Evolutionary conservation across 53 echinoderm and acorn worm species (phyloP), one percentile per base, ranked within the genome.

Genomic region (Echinometra lucunter): DNA sequence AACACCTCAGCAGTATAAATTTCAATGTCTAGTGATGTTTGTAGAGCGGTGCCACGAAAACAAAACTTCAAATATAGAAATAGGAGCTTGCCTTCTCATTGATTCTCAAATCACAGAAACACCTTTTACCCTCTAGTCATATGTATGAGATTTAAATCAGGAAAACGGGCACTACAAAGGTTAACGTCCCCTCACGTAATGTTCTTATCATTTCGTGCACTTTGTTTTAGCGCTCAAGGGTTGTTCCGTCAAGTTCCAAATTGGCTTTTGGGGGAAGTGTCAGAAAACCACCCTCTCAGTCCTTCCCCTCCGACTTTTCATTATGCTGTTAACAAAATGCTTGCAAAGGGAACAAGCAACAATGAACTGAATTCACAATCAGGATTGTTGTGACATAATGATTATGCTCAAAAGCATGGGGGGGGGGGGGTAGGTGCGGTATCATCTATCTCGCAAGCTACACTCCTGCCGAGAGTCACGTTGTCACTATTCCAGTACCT

Each of bases 101-200:
- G n/a, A n/a, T 69, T 69, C 11, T 25, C 42, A 42, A 38, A 19
- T 78, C 42, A 18, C 78, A 78, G 38, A 78, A 78, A 45, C 85
- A 85, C 85, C 85, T 85, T 85, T 85, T 6, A 40, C 85, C 85
- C 49, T 85, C n/a, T n/a, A 49, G 85, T 44, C 23, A 85, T 85
- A 49, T 11, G 85, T 13, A 28, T 85, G 85, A 27, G 27, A n/a
- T 53, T 11, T 85, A 12, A 45, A 85, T 85, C 85, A 85, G 45
- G 49, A 45, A n/a, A n/a, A 11, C n/a, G 40, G 49, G 38, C 81
- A 81, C 49, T 28, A 3, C 35, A 49, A 28, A 85, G 85, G n/a
- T 85, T 47, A 85, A 85, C 28, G 49, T 85, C 49, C 45, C 49
- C 85, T 85, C 13, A 3, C 12, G 49, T 25, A 6, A 28, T 85